Evolutionary conservation across 2,888 invertebrate species (phyloP), one percentile per base, ranked within the genome.

Genomic region (Archips crataeganus): DNA sequence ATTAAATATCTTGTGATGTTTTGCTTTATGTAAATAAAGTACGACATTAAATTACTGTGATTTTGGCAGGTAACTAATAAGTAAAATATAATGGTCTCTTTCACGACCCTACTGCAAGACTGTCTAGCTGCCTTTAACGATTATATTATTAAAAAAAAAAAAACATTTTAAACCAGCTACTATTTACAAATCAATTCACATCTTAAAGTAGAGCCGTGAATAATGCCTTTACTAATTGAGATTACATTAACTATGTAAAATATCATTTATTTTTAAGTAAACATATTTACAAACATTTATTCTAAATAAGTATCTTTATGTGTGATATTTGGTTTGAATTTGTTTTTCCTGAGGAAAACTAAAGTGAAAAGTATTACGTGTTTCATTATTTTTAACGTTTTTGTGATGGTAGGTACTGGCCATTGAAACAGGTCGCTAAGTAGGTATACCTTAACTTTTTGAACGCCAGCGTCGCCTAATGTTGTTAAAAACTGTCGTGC

Each of bases 311-410:
- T 85, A 83, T 85, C 80, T 84, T 85, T 83, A 85, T 86, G 86
- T 90, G 87, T 89, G 90, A 90, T 92, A 91, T 93, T 93, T 93
- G 93, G 93, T 87, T 90, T 91, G 83, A 87, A 84, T 85, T 87
- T 84, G 77, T 82, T 87, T 84, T 82, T 82, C 81, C 84, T 76
- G 75, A 76, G 68, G 84, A 85, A 86, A 82, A 81, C 79, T 79
- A 77, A 77, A 76, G 79, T 67, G 75, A 76, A 78, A 76, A 79
- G 75, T 79, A 79, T 82, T 77, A 82, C 85, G 83, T 87, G 85
- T 84, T 79, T 78, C 78, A 76, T 23, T 79, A 23, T 15, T 15
- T 51, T 51, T 4, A 23, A 23, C 23, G 78, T 79, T 70, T 72
- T 79, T 80, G 77, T 68, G 79, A 77, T 75, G 71, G 70, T 75